Percentiles rank a stretch among this genome's conserved stretches.
Evolutionary conservation across 1,140 invertebrate species (phyloP).

Genomic region (Drosophila sucinea): DNA sequence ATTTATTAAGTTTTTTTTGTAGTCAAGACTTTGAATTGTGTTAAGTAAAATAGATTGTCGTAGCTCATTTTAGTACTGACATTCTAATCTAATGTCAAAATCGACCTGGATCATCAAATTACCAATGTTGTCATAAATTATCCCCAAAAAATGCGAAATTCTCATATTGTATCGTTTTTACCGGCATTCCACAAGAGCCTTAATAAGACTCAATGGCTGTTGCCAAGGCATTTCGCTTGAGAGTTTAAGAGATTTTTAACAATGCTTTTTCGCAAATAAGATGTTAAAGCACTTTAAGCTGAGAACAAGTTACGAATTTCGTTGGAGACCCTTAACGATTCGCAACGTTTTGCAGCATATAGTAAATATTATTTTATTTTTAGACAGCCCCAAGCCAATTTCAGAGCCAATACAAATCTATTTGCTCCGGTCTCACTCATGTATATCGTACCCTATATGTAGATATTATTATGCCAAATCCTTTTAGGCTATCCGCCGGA

Average conservation of each 20-base stretch:
- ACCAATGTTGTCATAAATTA: too few species aligned
- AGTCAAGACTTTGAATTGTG: too few species aligned
- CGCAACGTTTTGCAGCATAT: slow-evolving; percentile 3
- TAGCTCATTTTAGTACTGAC: too few species aligned
- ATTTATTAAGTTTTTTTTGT: too few species aligned
- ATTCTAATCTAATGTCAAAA: too few species aligned
- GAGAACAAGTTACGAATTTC: background rate
- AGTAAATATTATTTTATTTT: slow-evolving; percentile 14
- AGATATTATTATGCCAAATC: slow-evolving; percentile 50
- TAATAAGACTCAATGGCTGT: too few species aligned
- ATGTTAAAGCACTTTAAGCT: slow-evolving; percentile 3
- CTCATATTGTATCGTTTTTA: too few species aligned
- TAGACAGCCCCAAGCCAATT: slow-evolving; percentile 1
- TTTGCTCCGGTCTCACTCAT: background rate
- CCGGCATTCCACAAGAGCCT: too few species aligned
- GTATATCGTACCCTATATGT: background rate
- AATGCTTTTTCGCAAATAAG: background rate
- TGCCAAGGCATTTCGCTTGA: background rate
- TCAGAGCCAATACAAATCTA: slow-evolving; percentile 7
- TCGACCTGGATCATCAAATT: too few species aligned
- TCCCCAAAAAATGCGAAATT: too few species aligned
- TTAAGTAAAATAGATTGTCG: too few species aligned
- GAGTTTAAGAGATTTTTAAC: background rate
- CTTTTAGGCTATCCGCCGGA: slow-evolving; percentile 54
- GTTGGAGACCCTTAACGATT: background rate